Percentiles rank a stretch among this genome's conserved stretches.
Conservation (phyloP, 1,140 invertebrate genomes). For the Macrostomum lignano region DNA sequence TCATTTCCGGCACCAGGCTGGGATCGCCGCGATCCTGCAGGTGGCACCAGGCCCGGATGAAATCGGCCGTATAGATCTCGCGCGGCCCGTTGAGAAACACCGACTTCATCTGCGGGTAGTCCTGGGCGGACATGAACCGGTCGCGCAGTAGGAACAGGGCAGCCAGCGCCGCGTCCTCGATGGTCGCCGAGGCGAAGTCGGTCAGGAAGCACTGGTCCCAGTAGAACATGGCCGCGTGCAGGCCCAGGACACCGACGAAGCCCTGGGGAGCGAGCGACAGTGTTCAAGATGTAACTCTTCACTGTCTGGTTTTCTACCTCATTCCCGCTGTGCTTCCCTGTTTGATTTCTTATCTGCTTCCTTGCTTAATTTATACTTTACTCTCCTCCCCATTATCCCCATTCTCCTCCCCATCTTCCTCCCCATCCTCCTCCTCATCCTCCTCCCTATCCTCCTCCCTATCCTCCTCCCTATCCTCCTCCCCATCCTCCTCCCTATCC, state of each 20-base stretch:
- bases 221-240: conserved; percentile 20
- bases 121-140: conserved; percentile 20
- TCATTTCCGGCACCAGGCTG: too few relatives aligned
- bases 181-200: conserved; percentile 17
- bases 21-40: conserved; percentile 12
- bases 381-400: conserved; percentile 10
- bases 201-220: conserved; percentile 31
- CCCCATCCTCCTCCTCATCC: too few relatives aligned
- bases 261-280: conserved; percentile 16
- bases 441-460: too few relatives aligned
- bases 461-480: too few relatives aligned
- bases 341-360: background rate
- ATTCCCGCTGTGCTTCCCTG: background rate
- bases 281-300: background rate
- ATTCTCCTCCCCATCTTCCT: too few relatives aligned
- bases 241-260: conserved; percentile 26
- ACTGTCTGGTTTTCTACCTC: background rate
- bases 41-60: conserved; percentile 25
- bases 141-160: conserved; percentile 24
- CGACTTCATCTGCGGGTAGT: conserved; percentile 24
- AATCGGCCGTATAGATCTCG: conserved; percentile 25
- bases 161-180: conserved; percentile 21
- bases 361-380: background rate
- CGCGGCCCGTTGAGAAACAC: conserved; percentile 27
- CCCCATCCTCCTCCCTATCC: too few relatives aligned